Base-by-base conservation (phyloP, 2,797 vertebrate genomes). In the Sylvia borin region DNA sequence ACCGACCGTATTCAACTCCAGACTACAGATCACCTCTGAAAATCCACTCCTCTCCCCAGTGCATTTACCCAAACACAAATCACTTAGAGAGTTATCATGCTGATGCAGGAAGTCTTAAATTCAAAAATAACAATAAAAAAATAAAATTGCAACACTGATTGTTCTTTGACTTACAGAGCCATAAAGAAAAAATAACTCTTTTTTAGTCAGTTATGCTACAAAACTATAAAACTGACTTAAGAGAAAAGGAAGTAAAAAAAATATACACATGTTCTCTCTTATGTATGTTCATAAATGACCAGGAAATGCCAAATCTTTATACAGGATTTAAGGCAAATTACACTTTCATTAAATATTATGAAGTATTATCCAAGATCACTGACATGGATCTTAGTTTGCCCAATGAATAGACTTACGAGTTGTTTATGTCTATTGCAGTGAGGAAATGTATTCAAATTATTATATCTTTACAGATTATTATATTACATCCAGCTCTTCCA, bases 211-310 rank as follows among this genome's bases (percentile, higher is more conserved):
- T 57, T n/a, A 40, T 18, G 11, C 8, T 48, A 45, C 48, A 53
- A 26, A 70, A 51, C 19, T 47, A 55, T 47, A 70, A 86, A 73
- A 66, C 3, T 43, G 19, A n/a, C 15, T 17, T 47, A 58, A 76
- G 13, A 40, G 53, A 85, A 48, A 5, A 66, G 26, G 53, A 47
- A 58, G 6, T 24, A 4, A 51, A 78, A 53, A 32, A 55, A 8
- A 5, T 16, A 2, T 1, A 13, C 18, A n/a, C 6, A 8, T 16
- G 0, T 42, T 77, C 11, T 73, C 5, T 80, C 16, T 13, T 43
- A 1, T 2, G 2, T 16, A 8, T 34, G 9, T 47, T 34, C 64
- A 61, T 43, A 81, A 75, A 55, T 13, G 10, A 66, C 16, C 8
- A 18, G 3, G 26, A 77, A 73, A 67, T 42, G 32, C 9, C 24